Evolutionary conservation across 2,888 invertebrate species (phyloP), one percentile per base, ranked within the genome.

Genomic region (Trichopoda pennipes): DNA sequence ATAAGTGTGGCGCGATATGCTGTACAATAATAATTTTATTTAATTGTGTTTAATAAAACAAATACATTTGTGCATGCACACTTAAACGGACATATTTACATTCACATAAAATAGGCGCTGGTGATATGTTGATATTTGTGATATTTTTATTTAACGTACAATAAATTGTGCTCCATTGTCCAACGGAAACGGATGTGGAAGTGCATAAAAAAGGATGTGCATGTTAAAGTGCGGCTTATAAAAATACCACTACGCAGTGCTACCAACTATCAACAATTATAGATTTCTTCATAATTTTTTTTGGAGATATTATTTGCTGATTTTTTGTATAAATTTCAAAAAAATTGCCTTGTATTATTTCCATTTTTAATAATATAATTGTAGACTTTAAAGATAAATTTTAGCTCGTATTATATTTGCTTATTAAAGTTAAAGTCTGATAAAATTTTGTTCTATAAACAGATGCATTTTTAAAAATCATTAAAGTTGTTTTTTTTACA

Each of bases 161-260:
- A 64, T 69, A 77, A 68, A 55, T 69, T 73, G 73, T 77, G 73
- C 68, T 58, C 69, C 72, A 81, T 77, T 69, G 63, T 19, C 56
- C 44, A 78, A 63, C 73, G 69, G 77, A 81, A 73, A 58, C 77
- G 81, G 81, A 78, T 58, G n/a, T 78, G 81, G 81, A 74, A 63
- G 77, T 78, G 81, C 77, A 81, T 69, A 78, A 77, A 81, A 81
- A 69, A 68, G 81, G 81, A 78, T 78, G 53, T 70, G 61, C 55
- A 42, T 73, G 49, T 23, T 6, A 68, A 28, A 77, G 42, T 68
- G 73, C 17, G 21, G 55, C 38, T 56, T 51, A 58, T 38, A 38
- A 38, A 38, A 42, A 23, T 42, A 35, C 42, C 49, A 77, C 44
- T 1, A 19, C 28, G 17, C 42, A 63, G 63, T 73, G 63, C 16